Evolutionary conservation across 2,888 invertebrate genomes (phyloP), one percentile per base, ranked within the genome.

Genomic region (Coleophora deauratella): DNA sequence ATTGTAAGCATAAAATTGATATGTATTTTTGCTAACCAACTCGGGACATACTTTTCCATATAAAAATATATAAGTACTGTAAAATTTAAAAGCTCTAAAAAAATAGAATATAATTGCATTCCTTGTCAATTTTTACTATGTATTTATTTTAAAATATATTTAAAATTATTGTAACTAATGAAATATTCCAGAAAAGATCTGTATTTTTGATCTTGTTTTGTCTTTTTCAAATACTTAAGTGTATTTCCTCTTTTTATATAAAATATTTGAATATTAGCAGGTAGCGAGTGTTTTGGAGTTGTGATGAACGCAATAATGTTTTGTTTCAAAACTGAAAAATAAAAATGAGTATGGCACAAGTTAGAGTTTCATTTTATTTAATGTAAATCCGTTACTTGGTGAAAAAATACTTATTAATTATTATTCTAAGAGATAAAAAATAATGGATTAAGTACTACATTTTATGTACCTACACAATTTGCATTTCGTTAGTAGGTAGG

Each of bases 311-410:
- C 72, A 72, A 70, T 72, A 69, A 72, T 67, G 66, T 66, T 67
- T 72, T 76, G 71, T 76, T 75, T 72, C 21, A 21, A n/a, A 59
- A 66, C 57, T 61, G 59, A 70, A 68, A 64, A 71, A 72, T 71
- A 75, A 77, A 77, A 54, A 71, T n/a, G n/a, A 21, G 21, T 72
- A 74, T 74, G 75, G 76, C 78, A 80, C 78, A 77, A 73, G 64
- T 40, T 40, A 10, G 13, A 27, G n/a, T n/a, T n/a, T 9, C 8
- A 32, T 36, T 40, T 37, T 42, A 39, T 53, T 51, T 56, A 6
- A 21, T 3, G 21, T 21, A 6, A 21, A 21, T 4, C 3, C 21
- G 3, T 21, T n/a, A n/a, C n/a, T n/a, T n/a, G n/a, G n/a, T n/a
- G n/a, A n/a, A n/a, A n/a, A n/a, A n/a, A n/a, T n/a, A n/a, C n/a